Conservation (phyloP, 2,888 invertebrate species). For the Watsonalla cultraria region DNA sequence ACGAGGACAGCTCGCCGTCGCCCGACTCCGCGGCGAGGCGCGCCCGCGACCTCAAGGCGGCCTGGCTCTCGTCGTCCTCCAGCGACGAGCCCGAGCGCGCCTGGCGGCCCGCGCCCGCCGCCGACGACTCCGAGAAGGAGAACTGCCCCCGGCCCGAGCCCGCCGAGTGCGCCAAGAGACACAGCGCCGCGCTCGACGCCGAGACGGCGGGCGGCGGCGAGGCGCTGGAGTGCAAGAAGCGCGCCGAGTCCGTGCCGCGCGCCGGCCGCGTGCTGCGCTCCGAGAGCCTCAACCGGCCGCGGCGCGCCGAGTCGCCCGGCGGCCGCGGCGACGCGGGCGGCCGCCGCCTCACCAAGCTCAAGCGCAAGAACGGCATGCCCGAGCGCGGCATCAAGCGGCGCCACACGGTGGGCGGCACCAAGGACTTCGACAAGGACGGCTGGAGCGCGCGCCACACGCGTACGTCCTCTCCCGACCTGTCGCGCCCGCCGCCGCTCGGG, state of each 20-base stretch:
- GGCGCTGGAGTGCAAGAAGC: constrained; percentile 53
- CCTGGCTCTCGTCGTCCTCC: constrained; percentile 61
- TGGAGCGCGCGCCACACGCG: constrained; percentile 80
- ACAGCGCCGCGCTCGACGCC: constrained; percentile 38
- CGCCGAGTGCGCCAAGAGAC: constrained; percentile 39
- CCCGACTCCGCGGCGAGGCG: constrained; percentile 37
- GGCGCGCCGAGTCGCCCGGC: constrained; percentile 29
- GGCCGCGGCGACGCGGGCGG: constrained; percentile 60
- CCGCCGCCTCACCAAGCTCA: constrained; percentile 81
- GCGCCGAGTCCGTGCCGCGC: constrained; percentile 82
- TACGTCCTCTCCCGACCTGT: constrained; percentile 79
- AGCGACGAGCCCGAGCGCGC: constrained; percentile 46
- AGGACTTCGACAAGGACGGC: constrained; percentile 85
- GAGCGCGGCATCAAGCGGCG: constrained; percentile 91
- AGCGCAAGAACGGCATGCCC: constrained; percentile 88
- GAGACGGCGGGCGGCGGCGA: constrained; percentile 22
- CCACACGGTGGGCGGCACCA: constrained; percentile 96
- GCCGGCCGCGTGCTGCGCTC: constrained; percentile 79
- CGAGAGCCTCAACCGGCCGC: constrained; percentile 79
- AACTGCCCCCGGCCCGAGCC: constrained; percentile 43
- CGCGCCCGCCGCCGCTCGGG: constrained; percentile 53
- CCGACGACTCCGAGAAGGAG: constrained; percentile 66
- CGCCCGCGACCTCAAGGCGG: constrained; percentile 64
- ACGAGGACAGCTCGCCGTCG: constrained; percentile 52
- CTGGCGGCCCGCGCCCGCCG: constrained; percentile 26